These are phyloP conservation scores for Leucophenga maculata DNA, from an alignment of 2,888 invertebrate species.

Conservation along the genomic window DNA sequence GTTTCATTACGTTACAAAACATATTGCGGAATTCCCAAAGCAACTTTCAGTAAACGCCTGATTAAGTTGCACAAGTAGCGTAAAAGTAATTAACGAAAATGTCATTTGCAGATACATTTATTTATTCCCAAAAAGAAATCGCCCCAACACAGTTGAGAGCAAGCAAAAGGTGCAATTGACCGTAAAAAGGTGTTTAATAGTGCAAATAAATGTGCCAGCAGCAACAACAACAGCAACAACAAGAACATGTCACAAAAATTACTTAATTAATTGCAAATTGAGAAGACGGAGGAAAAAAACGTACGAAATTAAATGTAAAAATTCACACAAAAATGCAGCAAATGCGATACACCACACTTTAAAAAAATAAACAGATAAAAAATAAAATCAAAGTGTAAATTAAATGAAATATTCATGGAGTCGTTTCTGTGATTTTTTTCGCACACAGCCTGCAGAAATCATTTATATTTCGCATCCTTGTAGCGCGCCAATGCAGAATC, in stretches of 20 bases:
- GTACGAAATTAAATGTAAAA: neutral
- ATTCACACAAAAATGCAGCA: neutral
- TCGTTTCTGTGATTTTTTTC: constrained; percentile 45
- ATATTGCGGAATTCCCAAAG: constrained; percentile 4
- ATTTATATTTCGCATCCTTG: too few species aligned
- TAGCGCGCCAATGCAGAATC: too few species aligned
- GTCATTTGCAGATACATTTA: constrained; percentile 53
- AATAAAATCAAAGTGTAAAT: constrained; percentile 58
- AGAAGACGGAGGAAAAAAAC: neutral
- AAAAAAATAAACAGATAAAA: neutral
- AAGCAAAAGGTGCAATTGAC: constrained; percentile 25
- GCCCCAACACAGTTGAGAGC: constrained; percentile 28
- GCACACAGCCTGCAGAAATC: constrained; percentile 14
- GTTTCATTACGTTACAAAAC: neutral
- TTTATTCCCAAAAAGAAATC: constrained; percentile 29
- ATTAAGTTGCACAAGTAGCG: neutral
- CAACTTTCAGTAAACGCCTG: constrained; percentile 1
- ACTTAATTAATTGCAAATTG: constrained; percentile 58
- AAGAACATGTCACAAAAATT: constrained; percentile 50
- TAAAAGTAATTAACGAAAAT: constrained; percentile 55
- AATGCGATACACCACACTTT: neutral
- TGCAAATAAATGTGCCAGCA: constrained; percentile 39
- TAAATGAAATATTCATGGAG: constrained; percentile 67
- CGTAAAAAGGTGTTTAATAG: constrained; percentile 39
- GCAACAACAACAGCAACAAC: constrained; percentile 34